Evolutionary conservation across 2,888 invertebrate species (phyloP).

Genomic region (Chelonus formosanus): DNA sequence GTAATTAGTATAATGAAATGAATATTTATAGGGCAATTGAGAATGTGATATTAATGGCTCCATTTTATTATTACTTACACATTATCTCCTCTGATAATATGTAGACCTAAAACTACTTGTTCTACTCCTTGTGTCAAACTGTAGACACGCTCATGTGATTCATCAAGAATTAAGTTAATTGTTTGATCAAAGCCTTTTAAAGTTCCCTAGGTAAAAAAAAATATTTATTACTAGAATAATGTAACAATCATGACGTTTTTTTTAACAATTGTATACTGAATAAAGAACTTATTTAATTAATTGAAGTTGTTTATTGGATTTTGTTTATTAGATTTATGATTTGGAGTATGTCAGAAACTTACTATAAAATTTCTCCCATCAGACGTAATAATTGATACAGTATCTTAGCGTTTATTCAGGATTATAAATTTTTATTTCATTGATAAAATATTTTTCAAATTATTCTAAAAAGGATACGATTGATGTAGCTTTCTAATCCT

Average conservation of each 20-base stretch:
- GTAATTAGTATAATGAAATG: not conserved
- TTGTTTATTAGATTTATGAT: not conserved
- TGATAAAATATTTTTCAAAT: conserved; percentile 10
- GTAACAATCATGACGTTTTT: not conserved
- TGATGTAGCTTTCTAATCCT: conserved; percentile 86
- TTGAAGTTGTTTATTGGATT: not conserved
- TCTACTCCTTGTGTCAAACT: conserved; percentile 91
- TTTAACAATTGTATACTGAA: conserved; percentile 5
- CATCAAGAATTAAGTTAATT: conserved; percentile 97
- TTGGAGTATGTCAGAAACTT: conserved; percentile 58
- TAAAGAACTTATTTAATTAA: too few species aligned
- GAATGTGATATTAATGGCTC: too few species aligned
- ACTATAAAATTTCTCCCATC: conserved; percentile 96
- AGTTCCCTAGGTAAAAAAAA: conserved; percentile 75
- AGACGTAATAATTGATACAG: conserved; percentile 93
- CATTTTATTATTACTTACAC: conserved; percentile 71
- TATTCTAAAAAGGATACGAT: conserved; percentile 73
- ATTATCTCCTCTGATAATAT: conserved; percentile 98
- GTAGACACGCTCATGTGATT: conserved; percentile 98
- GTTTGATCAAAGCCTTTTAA: conserved; percentile 99
- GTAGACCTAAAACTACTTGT: conserved; percentile 94
- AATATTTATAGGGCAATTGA: too few species aligned
- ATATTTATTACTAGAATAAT: conserved; percentile 21
- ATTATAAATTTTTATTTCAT: conserved; percentile 20
- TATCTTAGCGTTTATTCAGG: conserved; percentile 67